These are phyloP conservation scores for Gallinago paraguaiae DNA, from an alignment of 2,113 vertebrate genomes.

Conservation along the genomic window DNA sequence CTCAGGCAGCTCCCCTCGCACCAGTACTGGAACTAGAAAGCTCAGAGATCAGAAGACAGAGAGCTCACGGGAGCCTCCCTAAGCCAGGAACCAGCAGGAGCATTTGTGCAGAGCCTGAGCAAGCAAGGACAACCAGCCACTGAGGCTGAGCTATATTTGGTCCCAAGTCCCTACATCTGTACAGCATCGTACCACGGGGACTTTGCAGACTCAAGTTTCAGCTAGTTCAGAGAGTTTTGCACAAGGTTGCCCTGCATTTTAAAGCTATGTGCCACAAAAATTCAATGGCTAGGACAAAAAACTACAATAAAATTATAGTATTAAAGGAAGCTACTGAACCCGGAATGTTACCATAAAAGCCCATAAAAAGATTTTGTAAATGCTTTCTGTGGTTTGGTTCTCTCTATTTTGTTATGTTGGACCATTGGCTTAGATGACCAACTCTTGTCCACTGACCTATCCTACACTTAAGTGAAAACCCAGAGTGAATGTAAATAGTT, in stretches of 20 bases:
- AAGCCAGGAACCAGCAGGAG: not conserved
- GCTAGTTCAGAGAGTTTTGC: not conserved
- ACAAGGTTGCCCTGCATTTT: not conserved
- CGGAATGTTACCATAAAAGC: not conserved
- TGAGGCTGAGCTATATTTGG: not conserved
- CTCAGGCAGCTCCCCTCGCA: not conserved
- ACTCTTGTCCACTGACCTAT: not conserved
- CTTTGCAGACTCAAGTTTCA: not conserved
- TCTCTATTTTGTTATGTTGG: not conserved
- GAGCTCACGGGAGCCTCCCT: conserved; percentile 8
- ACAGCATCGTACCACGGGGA: not conserved
- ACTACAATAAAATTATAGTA: not conserved
- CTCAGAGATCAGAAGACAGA: not conserved
- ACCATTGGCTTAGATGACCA: not conserved
- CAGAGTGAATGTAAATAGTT: not conserved
- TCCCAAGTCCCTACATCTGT: not conserved
- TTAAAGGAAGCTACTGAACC: not conserved
- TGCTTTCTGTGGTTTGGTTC: not conserved
- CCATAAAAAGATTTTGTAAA: not conserved
- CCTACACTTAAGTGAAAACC: not conserved
- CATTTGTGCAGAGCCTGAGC: not conserved
- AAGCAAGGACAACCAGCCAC: not conserved
- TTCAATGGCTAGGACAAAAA: not conserved
- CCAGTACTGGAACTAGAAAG: not conserved
- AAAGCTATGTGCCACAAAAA: not conserved